Percentiles rank a stretch among this genome's conserved stretches.
These are phyloP conservation scores for sheep (Ovis aries) DNA, from an alignment of 2,113 vertebrate species.

Conservation along the genomic window DNA sequence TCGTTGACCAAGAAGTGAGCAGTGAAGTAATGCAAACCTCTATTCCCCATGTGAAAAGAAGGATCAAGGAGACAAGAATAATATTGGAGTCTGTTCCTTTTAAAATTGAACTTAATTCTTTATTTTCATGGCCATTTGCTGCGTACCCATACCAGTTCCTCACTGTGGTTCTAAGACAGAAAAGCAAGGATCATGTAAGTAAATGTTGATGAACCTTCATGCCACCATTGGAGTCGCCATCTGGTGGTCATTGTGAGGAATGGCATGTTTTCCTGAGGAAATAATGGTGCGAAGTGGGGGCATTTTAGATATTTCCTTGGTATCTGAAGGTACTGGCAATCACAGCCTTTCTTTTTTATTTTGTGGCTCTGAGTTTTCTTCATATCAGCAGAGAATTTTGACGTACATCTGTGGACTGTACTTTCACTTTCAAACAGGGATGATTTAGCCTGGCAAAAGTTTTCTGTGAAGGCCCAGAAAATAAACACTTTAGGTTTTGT, in stretches of 20 bases:
- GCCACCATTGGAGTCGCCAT: neutral
- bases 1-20: neutral
- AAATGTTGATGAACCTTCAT: neutral
- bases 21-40: neutral
- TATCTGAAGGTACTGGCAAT: neutral
- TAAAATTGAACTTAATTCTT: neutral
- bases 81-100: neutral
- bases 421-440: slow-evolving; percentile 39
- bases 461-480: slow-evolving; percentile 24
- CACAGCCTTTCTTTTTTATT: neutral
- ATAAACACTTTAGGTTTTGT: slow-evolving; percentile 16
- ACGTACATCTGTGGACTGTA: neutral
- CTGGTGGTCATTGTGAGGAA: neutral
- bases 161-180: neutral
- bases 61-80: neutral
- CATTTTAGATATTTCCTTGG: neutral
- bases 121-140: neutral
- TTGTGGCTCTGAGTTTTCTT: neutral
- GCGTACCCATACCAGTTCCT: neutral
- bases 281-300: neutral
- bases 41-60: neutral
- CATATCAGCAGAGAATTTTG: neutral
- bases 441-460: neutral
- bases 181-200: neutral
- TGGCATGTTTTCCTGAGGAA: neutral